A percentile compares a stretch with the other conserved stretches of the same genome.
Evolutionary conservation across 2,797 vertebrate species (phyloP).

Genomic region (Cottoperca gobio): DNA sequence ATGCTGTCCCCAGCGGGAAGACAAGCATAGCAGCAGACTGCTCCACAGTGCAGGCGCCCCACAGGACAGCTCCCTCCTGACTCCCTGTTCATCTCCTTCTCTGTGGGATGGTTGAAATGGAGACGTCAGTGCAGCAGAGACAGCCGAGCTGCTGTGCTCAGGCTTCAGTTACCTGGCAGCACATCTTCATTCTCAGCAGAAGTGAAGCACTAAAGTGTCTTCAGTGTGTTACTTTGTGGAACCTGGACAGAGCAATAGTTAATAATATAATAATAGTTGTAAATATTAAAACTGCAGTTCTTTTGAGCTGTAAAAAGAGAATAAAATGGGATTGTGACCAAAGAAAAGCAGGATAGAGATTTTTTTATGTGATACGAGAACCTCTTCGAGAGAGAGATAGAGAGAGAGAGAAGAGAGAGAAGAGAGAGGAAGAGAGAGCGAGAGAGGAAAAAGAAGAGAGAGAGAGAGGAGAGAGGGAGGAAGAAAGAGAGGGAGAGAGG

Average conservation of each 20-base stretch:
- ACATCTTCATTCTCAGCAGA: constrained; percentile 34
- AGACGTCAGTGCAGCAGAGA: constrained; percentile 49
- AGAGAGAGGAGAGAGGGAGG: too few species aligned
- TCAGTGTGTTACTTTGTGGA: constrained; percentile 19
- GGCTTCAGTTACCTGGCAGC: constrained; percentile 40
- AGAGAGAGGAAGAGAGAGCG: too few species aligned
- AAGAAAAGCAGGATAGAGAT: constrained; percentile 5
- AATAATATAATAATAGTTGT: constrained; percentile 19
- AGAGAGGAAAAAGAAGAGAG: too few species aligned
- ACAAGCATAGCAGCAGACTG: constrained; percentile 23
- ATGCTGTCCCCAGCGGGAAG: constrained; percentile 27
- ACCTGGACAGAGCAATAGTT: constrained; percentile 38
- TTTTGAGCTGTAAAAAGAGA: constrained; percentile 1
- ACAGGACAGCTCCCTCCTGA: constrained; percentile 23
- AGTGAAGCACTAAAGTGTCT: constrained; percentile 19
- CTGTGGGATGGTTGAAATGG: constrained; percentile 39
- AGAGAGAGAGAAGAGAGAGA: too few species aligned
- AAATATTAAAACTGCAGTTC: constrained; percentile 9
- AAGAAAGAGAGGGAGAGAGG: too few species aligned
- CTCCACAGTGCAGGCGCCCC: constrained; percentile 29
- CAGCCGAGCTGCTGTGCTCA: not conserved
- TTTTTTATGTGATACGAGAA: constrained; percentile 6
- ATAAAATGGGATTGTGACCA: constrained; percentile 7
- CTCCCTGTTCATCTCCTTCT: constrained; percentile 35
- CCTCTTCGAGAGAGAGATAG: too few species aligned